These are phyloP conservation scores for Disparrhopalites patrizii DNA, from an alignment of 2,888 invertebrate species.

Conservation along the genomic window DNA sequence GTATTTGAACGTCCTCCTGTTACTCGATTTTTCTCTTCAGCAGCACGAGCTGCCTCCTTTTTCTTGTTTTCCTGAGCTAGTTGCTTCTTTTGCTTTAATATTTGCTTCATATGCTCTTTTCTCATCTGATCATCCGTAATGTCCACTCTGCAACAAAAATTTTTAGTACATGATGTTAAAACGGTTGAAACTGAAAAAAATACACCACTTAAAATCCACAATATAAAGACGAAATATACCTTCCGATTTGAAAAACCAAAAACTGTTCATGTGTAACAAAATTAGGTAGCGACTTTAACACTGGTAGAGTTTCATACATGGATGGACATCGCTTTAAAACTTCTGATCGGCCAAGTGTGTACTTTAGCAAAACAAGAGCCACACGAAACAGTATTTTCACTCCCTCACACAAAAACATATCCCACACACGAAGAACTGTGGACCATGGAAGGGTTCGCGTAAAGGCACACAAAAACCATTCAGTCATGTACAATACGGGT, in stretches of 20 bases:
- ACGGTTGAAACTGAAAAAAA: no score
- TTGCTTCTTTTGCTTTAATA: constrained; percentile 42
- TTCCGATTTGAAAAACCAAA: constrained; percentile 68
- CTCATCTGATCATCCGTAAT: constrained; percentile 47
- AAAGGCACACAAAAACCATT: constrained; percentile 97
- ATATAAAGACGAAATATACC: no score
- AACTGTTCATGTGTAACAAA: constrained; percentile 75
- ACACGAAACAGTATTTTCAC: constrained; percentile 79
- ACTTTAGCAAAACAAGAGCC: constrained; percentile 79
- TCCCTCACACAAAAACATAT: constrained; percentile 97
- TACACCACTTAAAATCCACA: no score
- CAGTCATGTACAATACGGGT: constrained; percentile 93
- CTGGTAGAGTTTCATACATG: constrained; percentile 86
- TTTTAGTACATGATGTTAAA: no score
- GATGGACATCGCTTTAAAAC: constrained; percentile 76
- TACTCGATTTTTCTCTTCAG: no score
- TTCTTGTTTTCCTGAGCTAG: constrained; percentile 17
- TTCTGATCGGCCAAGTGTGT: constrained; percentile 69
- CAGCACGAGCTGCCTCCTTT: constrained; percentile 10
- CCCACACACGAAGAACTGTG: constrained; percentile 90
- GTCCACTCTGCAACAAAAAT: constrained; percentile 32
- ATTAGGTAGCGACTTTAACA: constrained; percentile 79
- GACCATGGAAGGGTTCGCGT: constrained; percentile 95
- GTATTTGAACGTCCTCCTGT: not conserved
- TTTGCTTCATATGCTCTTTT: constrained; percentile 46